Evolutionary conservation across 2,888 invertebrate species (phyloP), one percentile per base, ranked within the genome.

Genomic region (Pilophorus perplexus): DNA sequence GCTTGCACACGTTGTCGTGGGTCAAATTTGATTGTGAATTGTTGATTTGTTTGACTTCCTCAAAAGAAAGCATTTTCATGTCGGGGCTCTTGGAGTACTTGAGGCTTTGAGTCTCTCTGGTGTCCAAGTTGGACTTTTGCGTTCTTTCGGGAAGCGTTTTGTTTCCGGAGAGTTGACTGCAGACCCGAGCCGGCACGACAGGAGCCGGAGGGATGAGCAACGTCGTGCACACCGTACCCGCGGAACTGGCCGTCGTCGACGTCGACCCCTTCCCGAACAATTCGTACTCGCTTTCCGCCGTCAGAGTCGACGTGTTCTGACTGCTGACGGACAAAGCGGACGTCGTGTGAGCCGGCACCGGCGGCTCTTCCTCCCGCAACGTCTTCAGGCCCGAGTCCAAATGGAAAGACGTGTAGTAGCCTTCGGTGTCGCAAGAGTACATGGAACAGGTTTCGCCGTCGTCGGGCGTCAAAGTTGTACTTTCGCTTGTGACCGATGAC

Each of bases 361-460:
- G 59, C 4, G 73, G 73, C 72, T 87, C 87, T 73, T 84, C 84
- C 77, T 92, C 91, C 75, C 89, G 87, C 12, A 91, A 79, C 0
- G 91, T 90, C 75, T 90, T 90, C 69, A 97, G 78, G 0, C 96
- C 96, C 65, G 93, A 93, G 78, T 97, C 96, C 83, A 93, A 88
- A 78, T 97, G 95, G 81, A 97, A 97, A 18, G 95, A 95, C 0
- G 97, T 97, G 77, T 94, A 97, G 77, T 96, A 97, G 5, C 97
- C 97, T 79, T 97, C 97, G 1, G 94, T 94, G 75, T 97, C 97
- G 75, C 95, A 92, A 1, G 95, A 95, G 77, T 93, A 95, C 67
- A 93, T 90, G 0, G 81, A 82, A 57, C 78, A 76, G 1, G 89
- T 90, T 79, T 93, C 93, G 57, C 88, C 84, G 75, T 93, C 92